Base-by-base conservation (phyloP, 2,888 invertebrate genomes). In the Eristalinus aeneus region DNA sequence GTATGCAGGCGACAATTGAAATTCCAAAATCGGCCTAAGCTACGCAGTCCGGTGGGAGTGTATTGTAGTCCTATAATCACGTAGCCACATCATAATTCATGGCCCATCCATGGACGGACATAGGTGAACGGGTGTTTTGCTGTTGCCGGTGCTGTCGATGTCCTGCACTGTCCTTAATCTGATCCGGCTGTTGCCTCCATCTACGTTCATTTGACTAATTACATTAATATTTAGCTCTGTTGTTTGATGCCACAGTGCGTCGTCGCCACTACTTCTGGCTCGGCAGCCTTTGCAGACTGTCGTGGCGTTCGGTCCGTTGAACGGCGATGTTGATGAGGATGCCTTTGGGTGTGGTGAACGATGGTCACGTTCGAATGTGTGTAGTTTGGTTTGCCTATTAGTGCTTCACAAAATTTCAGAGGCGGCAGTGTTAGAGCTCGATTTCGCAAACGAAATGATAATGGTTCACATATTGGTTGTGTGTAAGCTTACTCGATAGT, bases 81-180 rank as follows among this genome's bases (percentile, higher is more conserved):
- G 63, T 63, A 68, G 54, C 54, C 69, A 77, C 63, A 56, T 77
- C 77, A 77, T 76, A 76, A 68, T 76, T 76, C 68, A 63, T 61
- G 60, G 58, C 9, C 36, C 63, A 36, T 76, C 61, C 39, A 76
- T 68, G 60, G 58, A 74, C 36, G 54, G 20, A 36, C 54, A 63
- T n/a, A n/a, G n/a, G n/a, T 56, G 63, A 76, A 27, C 46, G 65
- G 58, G 65, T 53, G 56, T 32, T 39, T 22, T 63, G 74, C 58
- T 80, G 63, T 68, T 73, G 54, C 32, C 54, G 34, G 27, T 56
- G 20, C 31, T 68, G 61, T 61, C 67, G 65, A 67, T 79, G 63
- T 73, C 61, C 61, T 68, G 68, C 76, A 76, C 67, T n/a, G 60
- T 61, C 68, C 76, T 61, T 54, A 53, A 68, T 68, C 75, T 67